A percentile compares a stretch with the other conserved stretches of the same genome.
Evolutionary conservation across 1,140 invertebrate genomes (phyloP).

Genomic region (Calliopsis andreniformis): DNA sequence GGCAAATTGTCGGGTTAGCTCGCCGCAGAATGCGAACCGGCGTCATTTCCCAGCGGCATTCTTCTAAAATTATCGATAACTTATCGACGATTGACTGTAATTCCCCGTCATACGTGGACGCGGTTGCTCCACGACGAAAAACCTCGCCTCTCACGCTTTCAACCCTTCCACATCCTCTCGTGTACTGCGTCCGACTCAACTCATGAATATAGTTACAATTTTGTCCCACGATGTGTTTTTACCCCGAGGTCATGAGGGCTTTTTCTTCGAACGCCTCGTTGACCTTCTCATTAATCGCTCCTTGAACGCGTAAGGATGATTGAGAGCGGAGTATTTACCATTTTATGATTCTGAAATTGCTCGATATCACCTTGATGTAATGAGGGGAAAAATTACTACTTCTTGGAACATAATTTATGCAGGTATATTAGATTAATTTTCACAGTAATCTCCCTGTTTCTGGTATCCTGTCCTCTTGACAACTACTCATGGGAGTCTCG

Average conservation of each 20-base stretch:
- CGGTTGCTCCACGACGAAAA: constrained; percentile 44
- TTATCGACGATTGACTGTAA: constrained; percentile 73
- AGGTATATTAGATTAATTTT: no score
- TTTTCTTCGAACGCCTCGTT: background rate
- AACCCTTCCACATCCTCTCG: background rate
- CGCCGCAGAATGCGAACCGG: constrained; percentile 48
- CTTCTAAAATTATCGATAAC: constrained; percentile 75
- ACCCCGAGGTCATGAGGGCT: constrained; percentile 45
- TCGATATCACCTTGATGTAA: no score
- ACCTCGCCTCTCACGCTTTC: constrained; percentile 26
- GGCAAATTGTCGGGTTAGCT: constrained; percentile 72
- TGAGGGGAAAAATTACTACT: no score
- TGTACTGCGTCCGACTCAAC: constrained; percentile 10
- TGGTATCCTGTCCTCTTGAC: no score
- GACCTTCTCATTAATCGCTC: constrained; percentile 29
- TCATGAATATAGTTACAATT: constrained; percentile 19
- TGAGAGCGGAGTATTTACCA: background rate
- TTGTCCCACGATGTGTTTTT: constrained; percentile 22
- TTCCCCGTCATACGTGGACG: constrained; percentile 59
- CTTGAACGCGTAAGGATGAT: constrained; percentile 19
- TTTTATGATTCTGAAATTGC: background rate
- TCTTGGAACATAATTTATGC: no score
- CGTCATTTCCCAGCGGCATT: constrained; percentile 69
- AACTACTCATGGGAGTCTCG: no score
- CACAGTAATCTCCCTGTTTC: no score